phyloP scores from a whole-genome alignment of 2,888 invertebrate genomes.

The Yponomeuta malinellus region DNA sequence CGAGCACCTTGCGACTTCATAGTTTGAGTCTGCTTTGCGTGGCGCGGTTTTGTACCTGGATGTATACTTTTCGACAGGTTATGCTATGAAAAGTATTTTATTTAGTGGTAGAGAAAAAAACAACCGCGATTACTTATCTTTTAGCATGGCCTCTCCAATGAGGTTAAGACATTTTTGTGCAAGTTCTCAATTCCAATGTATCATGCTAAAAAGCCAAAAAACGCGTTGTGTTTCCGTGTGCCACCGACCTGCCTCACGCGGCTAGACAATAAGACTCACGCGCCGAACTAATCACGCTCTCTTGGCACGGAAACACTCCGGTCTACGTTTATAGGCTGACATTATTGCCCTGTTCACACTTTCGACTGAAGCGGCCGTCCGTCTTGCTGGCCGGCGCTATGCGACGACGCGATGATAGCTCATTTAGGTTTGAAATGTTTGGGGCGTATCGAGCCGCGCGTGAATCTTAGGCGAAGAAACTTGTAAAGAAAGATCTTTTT shows the following conservation, averaged over 20 bases:
- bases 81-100: too few relatives aligned
- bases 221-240: neutral
- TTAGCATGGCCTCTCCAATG: too few relatives aligned
- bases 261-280: neutral
- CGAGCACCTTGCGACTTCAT: too few relatives aligned
- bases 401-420: neutral
- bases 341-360: slow-evolving; percentile 10
- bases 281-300: slow-evolving; percentile 2
- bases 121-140: too few relatives aligned
- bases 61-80: too few relatives aligned
- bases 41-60: too few relatives aligned
- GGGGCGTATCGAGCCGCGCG: neutral
- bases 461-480: too few relatives aligned
- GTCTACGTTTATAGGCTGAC: neutral
- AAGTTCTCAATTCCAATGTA: neutral
- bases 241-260: neutral
- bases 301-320: slow-evolving; percentile 11
- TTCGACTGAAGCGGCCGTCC: neutral
- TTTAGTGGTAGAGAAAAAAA: too few relatives aligned
- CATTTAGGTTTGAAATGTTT: neutral
- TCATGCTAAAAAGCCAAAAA: neutral
- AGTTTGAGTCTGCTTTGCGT: too few relatives aligned
- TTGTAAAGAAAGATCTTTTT: too few relatives aligned
- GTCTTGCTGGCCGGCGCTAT: neutral
- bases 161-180: too few relatives aligned